Conservation (phyloP, 2,113 vertebrate genomes). For the Callaeas wilsoni region DNA sequence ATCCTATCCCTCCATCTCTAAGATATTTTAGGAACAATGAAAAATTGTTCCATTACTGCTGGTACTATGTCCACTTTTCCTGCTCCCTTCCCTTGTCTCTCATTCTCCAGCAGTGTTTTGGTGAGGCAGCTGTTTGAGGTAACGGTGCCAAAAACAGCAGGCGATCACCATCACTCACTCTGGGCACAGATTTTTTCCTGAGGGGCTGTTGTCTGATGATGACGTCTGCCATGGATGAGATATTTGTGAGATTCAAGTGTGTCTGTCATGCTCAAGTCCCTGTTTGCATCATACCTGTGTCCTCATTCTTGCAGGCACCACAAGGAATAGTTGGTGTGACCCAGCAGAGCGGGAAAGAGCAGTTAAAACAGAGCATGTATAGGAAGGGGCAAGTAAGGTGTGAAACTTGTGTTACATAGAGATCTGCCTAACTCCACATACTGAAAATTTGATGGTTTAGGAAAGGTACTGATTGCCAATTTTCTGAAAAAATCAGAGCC, state of each 20-base stretch:
- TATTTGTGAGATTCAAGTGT: not conserved
- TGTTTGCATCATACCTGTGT: not conserved
- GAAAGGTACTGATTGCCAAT: not conserved
- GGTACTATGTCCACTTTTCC: not conserved
- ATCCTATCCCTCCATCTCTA: not conserved
- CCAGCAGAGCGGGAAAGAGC: not conserved
- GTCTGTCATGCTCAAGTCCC: not conserved
- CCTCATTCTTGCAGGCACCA: not conserved
- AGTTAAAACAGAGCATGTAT: not conserved
- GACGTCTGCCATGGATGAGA: not conserved
- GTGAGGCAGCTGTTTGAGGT: not conserved
- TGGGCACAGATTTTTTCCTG: not conserved
- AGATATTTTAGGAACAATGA: not conserved
- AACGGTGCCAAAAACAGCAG: not conserved
- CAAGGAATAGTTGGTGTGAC: not conserved
- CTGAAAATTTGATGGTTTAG: not conserved
- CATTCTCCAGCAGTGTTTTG: not conserved
- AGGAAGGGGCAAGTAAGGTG: not conserved
- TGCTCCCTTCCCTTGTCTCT: not conserved
- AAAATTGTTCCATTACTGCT: not conserved
- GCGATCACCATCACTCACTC: not conserved
- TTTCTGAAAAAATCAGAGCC: not conserved
- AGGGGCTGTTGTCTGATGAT: not conserved
- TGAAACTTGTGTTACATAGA: not conserved
- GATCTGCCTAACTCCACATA: not conserved